Percentiles rank a stretch among this genome's conserved stretches.
Evolutionary conservation across 2,797 vertebrate genomes (phyloP).

Genomic region (Enteromius thamalakanensis): DNA sequence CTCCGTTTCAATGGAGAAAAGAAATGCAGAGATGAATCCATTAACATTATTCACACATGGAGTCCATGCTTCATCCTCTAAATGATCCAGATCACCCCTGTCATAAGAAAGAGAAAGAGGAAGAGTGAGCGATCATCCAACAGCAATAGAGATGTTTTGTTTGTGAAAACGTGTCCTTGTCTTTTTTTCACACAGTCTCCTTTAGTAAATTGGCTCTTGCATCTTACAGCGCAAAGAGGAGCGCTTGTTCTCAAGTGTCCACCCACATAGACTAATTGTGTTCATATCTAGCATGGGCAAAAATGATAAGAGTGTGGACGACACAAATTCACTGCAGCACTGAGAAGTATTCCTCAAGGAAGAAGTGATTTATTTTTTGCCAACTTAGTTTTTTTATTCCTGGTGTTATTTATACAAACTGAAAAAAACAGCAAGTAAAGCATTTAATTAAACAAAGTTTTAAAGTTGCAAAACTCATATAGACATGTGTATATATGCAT

Average conservation of each 20-base stretch:
- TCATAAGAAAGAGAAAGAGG: not conserved
- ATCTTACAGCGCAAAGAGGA: not conserved
- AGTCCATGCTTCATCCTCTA: conserved; percentile 89
- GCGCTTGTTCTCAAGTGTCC: conserved; percentile 50
- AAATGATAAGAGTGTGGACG: not conserved
- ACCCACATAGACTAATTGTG: conserved; percentile 54
- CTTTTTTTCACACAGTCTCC: conserved; percentile 20
- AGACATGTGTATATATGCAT: too few species aligned
- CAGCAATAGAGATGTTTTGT: conserved; percentile 52
- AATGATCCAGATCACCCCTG: conserved; percentile 94
- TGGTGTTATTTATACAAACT: not conserved
- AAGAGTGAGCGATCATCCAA: conserved; percentile 53
- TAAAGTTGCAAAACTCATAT: too few species aligned
- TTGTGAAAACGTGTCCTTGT: not conserved
- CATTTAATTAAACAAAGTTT: too few species aligned
- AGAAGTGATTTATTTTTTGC: not conserved
- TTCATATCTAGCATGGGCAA: conserved; percentile 44
- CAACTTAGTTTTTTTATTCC: not conserved
- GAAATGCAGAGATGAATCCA: conserved; percentile 94
- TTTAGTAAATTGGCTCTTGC: conserved; percentile 17
- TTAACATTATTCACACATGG: conserved; percentile 97
- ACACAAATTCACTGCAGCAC: not conserved
- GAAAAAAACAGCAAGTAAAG: too few species aligned
- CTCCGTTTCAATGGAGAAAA: conserved; percentile 97
- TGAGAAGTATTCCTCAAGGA: not conserved